Percentiles rank a stretch among this genome's conserved stretches.
Conservation (phyloP, 2,113 vertebrate species). For the Dolichallabes microphthalmus region DNA sequence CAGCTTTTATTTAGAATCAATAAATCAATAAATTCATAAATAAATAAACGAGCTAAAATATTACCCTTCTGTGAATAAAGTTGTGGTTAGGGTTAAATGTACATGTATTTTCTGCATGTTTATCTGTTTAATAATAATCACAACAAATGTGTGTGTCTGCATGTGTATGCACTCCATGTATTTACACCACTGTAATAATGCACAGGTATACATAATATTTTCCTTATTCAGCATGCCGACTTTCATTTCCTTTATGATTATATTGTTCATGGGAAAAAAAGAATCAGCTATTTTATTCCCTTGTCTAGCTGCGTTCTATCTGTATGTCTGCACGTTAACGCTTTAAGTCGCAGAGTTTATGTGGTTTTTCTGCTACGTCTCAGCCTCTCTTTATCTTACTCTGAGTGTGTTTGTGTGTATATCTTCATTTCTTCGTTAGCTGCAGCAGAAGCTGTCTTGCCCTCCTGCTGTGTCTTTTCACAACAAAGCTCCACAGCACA, state of each 20-base stretch:
- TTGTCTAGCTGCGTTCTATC: constrained; percentile 5
- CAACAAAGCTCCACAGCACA: constrained; percentile 43
- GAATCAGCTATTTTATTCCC: not conserved
- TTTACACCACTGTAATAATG: not conserved
- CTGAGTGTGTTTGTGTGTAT: constrained; percentile 1
- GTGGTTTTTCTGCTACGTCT: constrained; percentile 8
- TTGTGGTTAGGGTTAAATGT: not conserved
- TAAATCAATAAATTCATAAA: too few relatives aligned
- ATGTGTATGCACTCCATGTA: not conserved
- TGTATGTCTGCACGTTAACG: constrained; percentile 5
- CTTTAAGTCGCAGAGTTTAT: not conserved
- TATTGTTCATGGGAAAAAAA: not conserved
- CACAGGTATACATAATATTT: not conserved
- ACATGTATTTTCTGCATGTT: not conserved
- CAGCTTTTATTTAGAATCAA: not conserved
- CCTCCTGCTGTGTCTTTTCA: constrained; percentile 33
- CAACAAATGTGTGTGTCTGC: not conserved
- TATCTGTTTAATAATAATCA: not conserved
- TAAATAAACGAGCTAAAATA: not conserved
- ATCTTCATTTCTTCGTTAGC: constrained; percentile 27
- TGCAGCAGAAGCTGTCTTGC: constrained; percentile 43
- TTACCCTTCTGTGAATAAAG: not conserved
- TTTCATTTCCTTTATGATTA: not conserved
- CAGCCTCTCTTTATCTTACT: constrained; percentile 20
- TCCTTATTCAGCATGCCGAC: not conserved